phyloP scores from a whole-genome alignment of 2,797 vertebrate species.

The Thunnus albacares region DNA sequence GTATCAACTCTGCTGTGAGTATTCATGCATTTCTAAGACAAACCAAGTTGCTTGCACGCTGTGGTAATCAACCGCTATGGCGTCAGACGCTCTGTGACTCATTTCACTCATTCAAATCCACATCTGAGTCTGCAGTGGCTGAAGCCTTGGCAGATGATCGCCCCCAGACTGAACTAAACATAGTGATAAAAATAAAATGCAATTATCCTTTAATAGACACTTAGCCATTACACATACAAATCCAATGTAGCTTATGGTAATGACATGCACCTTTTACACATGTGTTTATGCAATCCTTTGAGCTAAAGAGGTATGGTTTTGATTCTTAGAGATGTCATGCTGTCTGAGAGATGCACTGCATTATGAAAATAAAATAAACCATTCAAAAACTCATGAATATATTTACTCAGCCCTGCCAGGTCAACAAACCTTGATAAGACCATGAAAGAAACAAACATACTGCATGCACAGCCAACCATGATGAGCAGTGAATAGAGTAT shows the following conservation, averaged over 20 bases:
- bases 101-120: slow-evolving; percentile 36
- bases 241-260: slow-evolving; percentile 35
- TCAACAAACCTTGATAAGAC: slow-evolving; percentile 66
- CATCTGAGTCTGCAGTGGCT: slow-evolving; percentile 17
- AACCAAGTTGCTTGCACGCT: slow-evolving; percentile 36
- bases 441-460: slow-evolving; percentile 54
- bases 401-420: slow-evolving; percentile 62
- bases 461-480: slow-evolving; percentile 20
- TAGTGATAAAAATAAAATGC: slow-evolving; percentile 45
- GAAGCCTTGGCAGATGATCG: slow-evolving; percentile 16
- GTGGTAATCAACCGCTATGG: neutral
- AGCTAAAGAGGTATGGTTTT: slow-evolving; percentile 45
- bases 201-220: slow-evolving; percentile 54
- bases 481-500: slow-evolving; percentile 45
- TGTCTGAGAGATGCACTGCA: slow-evolving; percentile 53
- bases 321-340: slow-evolving; percentile 54
- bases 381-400: slow-evolving; percentile 74
- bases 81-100: slow-evolving; percentile 16
- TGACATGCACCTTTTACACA: slow-evolving; percentile 42
- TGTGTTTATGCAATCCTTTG: slow-evolving; percentile 25
- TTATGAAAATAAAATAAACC: slow-evolving; percentile 65
- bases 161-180: slow-evolving; percentile 13
- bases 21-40: slow-evolving; percentile 27
- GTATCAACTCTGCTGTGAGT: slow-evolving; percentile 13
- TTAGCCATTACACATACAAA: slow-evolving; percentile 33